Base-by-base conservation (phyloP, 2,888 invertebrate species). In the Amphimallon solstitiale region DNA sequence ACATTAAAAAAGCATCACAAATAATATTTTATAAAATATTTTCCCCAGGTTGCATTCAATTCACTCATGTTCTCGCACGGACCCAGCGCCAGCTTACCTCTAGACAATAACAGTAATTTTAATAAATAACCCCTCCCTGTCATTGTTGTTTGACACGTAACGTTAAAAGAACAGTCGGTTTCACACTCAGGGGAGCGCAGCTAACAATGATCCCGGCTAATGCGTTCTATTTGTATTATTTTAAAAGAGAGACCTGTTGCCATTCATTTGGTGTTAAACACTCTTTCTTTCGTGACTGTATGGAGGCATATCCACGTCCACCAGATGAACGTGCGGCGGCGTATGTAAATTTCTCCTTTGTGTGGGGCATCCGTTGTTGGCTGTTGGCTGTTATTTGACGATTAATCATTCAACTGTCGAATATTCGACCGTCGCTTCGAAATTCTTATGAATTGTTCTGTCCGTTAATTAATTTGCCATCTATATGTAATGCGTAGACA, bases 71-170 rank as follows among this genome's bases (percentile, higher is more conserved):
- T 29, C 48, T 65, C 65, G 52, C 46, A 34, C 9, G 10, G 56
- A 65, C 12, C 63, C 65, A 54, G 49, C 61, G 62, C 63, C 59
- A n/a, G 37, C 49, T 51, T 43, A 54, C 62, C 65, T 63, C 38
- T 66, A 66, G 65, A 70, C 68, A 70, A 70, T 68, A 68, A 68
- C 56, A 62, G 63, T 62, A 64, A 70, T 70, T 70, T 69, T 69
- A 69, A 69, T 70, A 70, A 70, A 70, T 67, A 70, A 69, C 69
- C 70, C 65, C 70, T 69, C 70, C 70, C 66, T 66, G 64, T 66
- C 68, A 70, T 70, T 70, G 70, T 70, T 69, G 59, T 66, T 69
- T 69, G 69, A 69, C 69, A 66, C 67, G 56, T 17, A 66, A 66
- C 64, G 63, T 63, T 69, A 67, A 56, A 67, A 52, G 64, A 70